phyloP scores from a whole-genome alignment of 23 tunicate species.

The Diplosoma virens region DNA sequence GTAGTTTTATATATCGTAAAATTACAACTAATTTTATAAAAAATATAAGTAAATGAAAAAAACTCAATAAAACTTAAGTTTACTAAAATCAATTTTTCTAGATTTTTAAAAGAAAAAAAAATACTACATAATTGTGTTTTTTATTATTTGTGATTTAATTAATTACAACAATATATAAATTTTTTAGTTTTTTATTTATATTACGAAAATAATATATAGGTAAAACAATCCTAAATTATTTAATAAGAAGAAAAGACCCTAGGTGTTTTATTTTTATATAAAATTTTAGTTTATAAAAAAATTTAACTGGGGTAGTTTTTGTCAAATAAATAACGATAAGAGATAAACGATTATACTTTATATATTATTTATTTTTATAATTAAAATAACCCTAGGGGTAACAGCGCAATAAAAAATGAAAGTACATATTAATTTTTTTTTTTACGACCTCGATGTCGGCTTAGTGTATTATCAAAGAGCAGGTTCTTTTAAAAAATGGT shows the following conservation, averaged over 20 bases:
- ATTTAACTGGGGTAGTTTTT: slow-evolving; percentile 17
- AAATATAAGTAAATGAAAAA: too few species aligned
- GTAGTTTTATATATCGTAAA: too few species aligned
- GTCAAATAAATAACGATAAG: not conserved
- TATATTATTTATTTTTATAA: not conserved
- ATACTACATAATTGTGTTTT: not conserved
- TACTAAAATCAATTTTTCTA: not conserved
- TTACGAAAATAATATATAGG: not conserved
- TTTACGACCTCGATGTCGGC: slow-evolving; percentile 47
- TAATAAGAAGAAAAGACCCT: slow-evolving; percentile 27
- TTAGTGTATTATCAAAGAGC: not conserved
- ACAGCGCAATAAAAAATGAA: slow-evolving; percentile 24
- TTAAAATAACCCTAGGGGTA: slow-evolving; percentile 35
- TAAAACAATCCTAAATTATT: not conserved
- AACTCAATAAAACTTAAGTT: too few species aligned
- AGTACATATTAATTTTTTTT: slow-evolving; percentile 10
- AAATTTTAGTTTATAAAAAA: not conserved
- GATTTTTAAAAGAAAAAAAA: not conserved
- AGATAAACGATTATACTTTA: not conserved
- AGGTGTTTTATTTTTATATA: slow-evolving; percentile 11
- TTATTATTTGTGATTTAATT: not conserved
- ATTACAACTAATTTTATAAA: too few species aligned
- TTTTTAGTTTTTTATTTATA: not conserved
- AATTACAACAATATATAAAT: not conserved
- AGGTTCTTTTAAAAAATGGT: not conserved